Evolutionary conservation across 2,797 vertebrate species (phyloP).

Genomic region (Mus minutoides): DNA sequence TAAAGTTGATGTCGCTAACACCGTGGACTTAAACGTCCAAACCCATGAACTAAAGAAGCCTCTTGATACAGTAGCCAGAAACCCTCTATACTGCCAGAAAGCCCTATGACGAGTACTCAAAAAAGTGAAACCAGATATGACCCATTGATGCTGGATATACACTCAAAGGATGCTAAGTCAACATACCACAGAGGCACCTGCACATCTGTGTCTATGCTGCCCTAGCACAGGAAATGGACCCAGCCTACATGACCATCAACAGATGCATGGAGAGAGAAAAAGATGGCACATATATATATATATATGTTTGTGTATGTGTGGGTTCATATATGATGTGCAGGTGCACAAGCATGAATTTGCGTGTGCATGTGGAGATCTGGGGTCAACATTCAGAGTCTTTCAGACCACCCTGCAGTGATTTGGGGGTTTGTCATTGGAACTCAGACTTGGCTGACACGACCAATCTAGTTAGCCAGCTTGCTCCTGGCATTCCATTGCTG

Average conservation of each 20-base stretch:
- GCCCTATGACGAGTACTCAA: neutral
- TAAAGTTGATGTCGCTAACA: neutral
- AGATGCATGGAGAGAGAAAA: neutral
- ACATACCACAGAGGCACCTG: neutral
- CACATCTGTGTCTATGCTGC: neutral
- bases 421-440: neutral
- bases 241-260: neutral
- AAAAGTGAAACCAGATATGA: neutral
- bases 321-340: too few relatives aligned
- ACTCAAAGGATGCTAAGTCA: neutral
- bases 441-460: neutral
- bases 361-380: neutral
- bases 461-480: neutral
- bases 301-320: neutral
- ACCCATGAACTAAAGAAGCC: neutral
- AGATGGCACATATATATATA: neutral
- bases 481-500: neutral
- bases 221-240: neutral
- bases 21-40: neutral
- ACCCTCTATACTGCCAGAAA: neutral
- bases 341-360: neutral
- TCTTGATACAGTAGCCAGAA: neutral
- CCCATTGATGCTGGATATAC: neutral
- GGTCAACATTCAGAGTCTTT: neutral
- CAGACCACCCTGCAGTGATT: neutral